Evolutionary conservation across 2,113 vertebrate genomes (phyloP), one percentile per base, ranked within the genome.

Genomic region (Ceyx cyanopectus): DNA sequence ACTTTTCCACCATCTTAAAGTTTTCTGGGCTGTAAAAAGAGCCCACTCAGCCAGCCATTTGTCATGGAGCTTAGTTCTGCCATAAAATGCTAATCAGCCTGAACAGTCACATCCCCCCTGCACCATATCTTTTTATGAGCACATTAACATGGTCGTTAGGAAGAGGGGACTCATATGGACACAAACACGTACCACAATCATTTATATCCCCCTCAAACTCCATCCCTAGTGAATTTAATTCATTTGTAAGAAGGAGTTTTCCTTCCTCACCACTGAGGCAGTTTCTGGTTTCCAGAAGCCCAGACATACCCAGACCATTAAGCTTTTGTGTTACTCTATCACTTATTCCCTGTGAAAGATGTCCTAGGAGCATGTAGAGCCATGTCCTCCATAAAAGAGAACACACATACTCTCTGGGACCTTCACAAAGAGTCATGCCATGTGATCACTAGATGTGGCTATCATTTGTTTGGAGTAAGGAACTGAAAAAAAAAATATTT

Each of bases 21-120:
- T 95, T 97, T 97, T 80, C 93, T 93, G 77, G 63, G 92, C 92
- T 96, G 84, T 97, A 97, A 97, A 95, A 96, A 43, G 72, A 95
- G 85, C 74, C 88, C 82, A 96, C 97, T 93, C 94, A 89, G 88
- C 67, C 79, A 97, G 95, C 93, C 96, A 40, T 97, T 97, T 98
- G 94, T 97, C 97, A 97, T 95, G 96, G 96, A 97, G 92, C 95
- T 98, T 97, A 97, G 95, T 97, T 97, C 87, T 96, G 95, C 97
- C 95, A 97, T 98, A 98, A 98, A 98, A 98, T 96, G 95, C 93
- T 98, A 97, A 98, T 98, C 97, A 98, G 91, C 94, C 95, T 97
- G 96, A 97, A 95, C 95, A 97, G 94, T 97, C 98, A 97, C 95
- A 84, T 97, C 90, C 87, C 96, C 97, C 92, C 95, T 97, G 95